Base-by-base conservation (phyloP, 92 coral and sea anemone species). In the Anthopleura xanthogrammica region DNA sequence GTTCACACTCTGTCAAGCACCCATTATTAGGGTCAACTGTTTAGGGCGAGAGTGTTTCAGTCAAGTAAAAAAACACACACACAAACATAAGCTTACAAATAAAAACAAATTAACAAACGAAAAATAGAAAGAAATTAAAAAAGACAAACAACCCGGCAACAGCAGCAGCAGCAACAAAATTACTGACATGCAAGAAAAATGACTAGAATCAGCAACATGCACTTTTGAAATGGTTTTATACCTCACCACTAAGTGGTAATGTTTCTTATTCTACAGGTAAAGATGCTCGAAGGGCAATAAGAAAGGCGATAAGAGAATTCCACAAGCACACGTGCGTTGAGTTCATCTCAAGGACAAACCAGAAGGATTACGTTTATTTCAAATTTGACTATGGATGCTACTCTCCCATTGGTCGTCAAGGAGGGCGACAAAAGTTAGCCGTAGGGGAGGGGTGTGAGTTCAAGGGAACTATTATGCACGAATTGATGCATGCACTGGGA, bases 331-430 rank as follows among this genome's bases (percentile, higher is more conserved):
- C 92, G 23, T 91, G 94, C 79, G 91, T 91, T 5, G 87, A 88
- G 50, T 91, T 91, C 65, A 82, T 91, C 36, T 86, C 83, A 16
- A 89, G 82, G 36, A 85, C 87, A 16, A 55, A 88, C 50, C 85
- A 91, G 66, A 72, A 60, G 52, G 94, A 91, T 77, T 91, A 82
- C 88, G 40, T 91, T 55, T 80, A 80, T 41, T 91, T 91, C 46
- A 71, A 87, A 74, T 81, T 52, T 39, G 87, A 88, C 77, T 83
- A 80, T 43, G 94, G 94, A 50, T 93, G 97, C 64, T 94, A 90
- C 81, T 94, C 98, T 41, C 87, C 94, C 22, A 94, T 94, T 85
- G 98, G 98, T 16, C 96, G 98, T 5, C 94, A 94, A 75, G 97
- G 98, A 77, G 98, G 97, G 23, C 86, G 82, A 24, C 98, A 94